Percentiles rank a stretch among this genome's conserved stretches.
Evolutionary conservation across 2,113 vertebrate genomes (phyloP).

Genomic region (Petromus typicus): DNA sequence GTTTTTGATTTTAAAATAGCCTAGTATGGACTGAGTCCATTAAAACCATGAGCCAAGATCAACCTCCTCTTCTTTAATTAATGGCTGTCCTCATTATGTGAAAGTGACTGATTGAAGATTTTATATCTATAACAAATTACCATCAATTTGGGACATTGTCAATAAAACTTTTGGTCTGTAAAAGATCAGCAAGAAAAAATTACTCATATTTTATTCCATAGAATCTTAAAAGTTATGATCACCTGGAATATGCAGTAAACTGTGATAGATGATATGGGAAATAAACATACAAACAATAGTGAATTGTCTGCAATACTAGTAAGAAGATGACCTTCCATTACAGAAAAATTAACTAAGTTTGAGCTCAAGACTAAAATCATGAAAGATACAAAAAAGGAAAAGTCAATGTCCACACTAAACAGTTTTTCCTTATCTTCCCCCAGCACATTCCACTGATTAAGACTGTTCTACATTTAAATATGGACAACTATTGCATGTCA

Average conservation of each 20-base stretch:
- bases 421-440: not conserved
- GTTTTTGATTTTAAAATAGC: not conserved
- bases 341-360: not conserved
- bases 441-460: not conserved
- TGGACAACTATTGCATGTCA: not conserved
- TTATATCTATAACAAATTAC: not conserved
- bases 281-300: not conserved
- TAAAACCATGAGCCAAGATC: not conserved
- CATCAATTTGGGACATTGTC: not conserved
- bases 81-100: not conserved
- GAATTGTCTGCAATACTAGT: not conserved
- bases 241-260: not conserved
- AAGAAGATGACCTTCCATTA: not conserved
- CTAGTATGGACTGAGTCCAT: not conserved
- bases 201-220: not conserved
- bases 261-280: not conserved
- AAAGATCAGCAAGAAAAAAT: not conserved
- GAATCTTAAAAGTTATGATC: not conserved
- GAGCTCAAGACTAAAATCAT: not conserved
- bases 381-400: not conserved
- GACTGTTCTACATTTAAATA: not conserved
- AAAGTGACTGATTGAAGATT: not conserved
- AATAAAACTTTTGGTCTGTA: not conserved
- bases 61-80: not conserved
- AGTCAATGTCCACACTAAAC: not conserved